Evolutionary conservation across 2,113 vertebrate genomes (phyloP).

Genomic region (Petaurus breviceps): DNA sequence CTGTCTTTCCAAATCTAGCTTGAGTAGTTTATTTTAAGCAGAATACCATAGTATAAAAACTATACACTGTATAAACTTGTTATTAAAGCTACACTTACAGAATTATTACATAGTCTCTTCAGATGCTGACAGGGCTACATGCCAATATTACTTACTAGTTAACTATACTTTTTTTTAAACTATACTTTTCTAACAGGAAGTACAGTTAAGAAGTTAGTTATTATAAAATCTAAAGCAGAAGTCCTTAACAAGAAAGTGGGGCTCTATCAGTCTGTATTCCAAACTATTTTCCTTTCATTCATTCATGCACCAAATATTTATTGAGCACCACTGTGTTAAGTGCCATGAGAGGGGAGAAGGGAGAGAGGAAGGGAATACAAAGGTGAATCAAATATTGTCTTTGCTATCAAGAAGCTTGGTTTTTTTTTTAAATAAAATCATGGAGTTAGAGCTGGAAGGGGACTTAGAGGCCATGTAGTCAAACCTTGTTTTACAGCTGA

Average conservation of each 20-base stretch:
- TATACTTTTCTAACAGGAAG: neutral
- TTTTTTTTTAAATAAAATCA: neutral
- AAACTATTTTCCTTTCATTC: neutral
- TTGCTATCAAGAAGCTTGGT: neutral
- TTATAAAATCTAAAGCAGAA: neutral
- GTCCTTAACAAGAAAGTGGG: neutral
- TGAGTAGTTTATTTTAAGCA: constrained; percentile 13
- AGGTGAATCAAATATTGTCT: neutral
- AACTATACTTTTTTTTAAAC: too few species aligned
- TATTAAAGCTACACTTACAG: neutral
- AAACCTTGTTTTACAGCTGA: neutral
- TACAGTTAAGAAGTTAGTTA: neutral
- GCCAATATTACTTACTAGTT: neutral
- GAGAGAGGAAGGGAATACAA: neutral
- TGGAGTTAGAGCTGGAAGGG: neutral
- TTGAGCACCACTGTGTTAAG: neutral
- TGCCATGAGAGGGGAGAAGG: neutral
- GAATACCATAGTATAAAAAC: neutral
- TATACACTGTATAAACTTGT: neutral
- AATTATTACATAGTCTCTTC: neutral
- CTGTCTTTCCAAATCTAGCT: constrained; percentile 5
- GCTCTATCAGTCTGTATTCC: neutral
- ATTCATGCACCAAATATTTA: neutral
- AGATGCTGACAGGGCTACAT: neutral
- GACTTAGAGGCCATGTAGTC: neutral